Evolutionary conservation across 2,113 vertebrate species (phyloP), one percentile per base, ranked within the genome.

Genomic region (Phylloscopus whistleri): DNA sequence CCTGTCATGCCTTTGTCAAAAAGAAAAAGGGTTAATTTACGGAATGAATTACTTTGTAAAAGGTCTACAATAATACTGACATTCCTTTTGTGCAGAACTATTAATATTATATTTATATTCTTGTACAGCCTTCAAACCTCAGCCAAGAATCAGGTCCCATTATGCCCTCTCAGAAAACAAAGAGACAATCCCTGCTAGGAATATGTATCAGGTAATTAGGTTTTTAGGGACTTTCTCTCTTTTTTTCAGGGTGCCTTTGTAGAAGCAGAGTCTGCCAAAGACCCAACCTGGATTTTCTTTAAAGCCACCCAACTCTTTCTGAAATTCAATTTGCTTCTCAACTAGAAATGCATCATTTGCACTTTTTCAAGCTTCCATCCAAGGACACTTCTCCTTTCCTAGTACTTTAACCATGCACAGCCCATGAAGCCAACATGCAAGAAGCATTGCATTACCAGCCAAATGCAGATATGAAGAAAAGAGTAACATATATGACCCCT

Each of bases 21-120:
- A 92, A 76, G 6, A 67, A 78, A 70, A 76, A 41, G 18, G 15
- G 33, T 79, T 91, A 76, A 84, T 79, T 84, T 87, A 78, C 53
- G 31, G 53, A 75, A 84, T 46, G 30, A 52, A 79, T 76, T 78
- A 41, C 63, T 87, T 78, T 87, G 15, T 53, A 75, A 62, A 84
- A 72, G 56, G 22, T 78, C 53, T 91, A 63, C 49, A 87, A 49
- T n/a, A 70, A 89, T 35, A 81, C 43, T 67, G 74, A 53, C 26
- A 70, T 55, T 77, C 59, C 43, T 81, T 89, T 82, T 9, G 4
- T 7, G 11, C 9, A 79, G 37, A 79, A 73, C 14, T 72, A 64
- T 63, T 91, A 94, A 89, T 87, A 89, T 84, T 94, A 91, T 94
- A 95, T 91, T 91, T 92, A 86, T 88, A 90, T 87, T 82, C 72